Conservation (phyloP, 2,113 vertebrate genomes). For the Clarias magur region DNA sequence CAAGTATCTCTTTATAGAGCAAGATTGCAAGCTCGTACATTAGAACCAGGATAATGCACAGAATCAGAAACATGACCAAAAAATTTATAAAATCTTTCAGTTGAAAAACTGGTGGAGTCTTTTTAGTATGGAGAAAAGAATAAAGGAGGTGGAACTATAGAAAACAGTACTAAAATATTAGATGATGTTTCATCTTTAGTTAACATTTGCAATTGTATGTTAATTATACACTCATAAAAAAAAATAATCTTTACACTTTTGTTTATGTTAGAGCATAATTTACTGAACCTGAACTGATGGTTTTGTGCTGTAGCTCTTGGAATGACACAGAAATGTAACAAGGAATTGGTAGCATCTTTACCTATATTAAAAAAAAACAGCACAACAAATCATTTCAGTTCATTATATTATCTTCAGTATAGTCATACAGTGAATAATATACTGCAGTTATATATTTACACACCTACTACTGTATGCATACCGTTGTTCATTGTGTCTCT, state of each 20-base stretch:
- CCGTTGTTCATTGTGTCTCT: not conserved
- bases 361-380: not conserved
- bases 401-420: not conserved
- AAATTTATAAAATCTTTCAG: not conserved
- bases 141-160: not conserved
- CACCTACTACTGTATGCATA: not conserved
- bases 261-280: not conserved
- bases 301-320: not conserved
- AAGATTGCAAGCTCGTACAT: not conserved
- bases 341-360: not conserved
- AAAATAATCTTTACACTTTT: not conserved
- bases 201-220: not conserved
- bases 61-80: not conserved
- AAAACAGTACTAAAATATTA: not conserved
- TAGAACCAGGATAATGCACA: constrained; percentile 21
- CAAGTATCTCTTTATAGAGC: not conserved
- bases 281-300: not conserved
- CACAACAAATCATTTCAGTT: not conserved
- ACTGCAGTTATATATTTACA: not conserved
- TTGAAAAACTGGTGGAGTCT: too few species aligned
- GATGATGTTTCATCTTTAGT: too few species aligned
- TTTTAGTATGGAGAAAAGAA: too few species aligned
- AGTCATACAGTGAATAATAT: not conserved
- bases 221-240: not conserved
- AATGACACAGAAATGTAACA: too few species aligned